These are phyloP conservation scores for Onchidella celtica DNA, from an alignment of 2,888 invertebrate species.

Conservation along the genomic window DNA sequence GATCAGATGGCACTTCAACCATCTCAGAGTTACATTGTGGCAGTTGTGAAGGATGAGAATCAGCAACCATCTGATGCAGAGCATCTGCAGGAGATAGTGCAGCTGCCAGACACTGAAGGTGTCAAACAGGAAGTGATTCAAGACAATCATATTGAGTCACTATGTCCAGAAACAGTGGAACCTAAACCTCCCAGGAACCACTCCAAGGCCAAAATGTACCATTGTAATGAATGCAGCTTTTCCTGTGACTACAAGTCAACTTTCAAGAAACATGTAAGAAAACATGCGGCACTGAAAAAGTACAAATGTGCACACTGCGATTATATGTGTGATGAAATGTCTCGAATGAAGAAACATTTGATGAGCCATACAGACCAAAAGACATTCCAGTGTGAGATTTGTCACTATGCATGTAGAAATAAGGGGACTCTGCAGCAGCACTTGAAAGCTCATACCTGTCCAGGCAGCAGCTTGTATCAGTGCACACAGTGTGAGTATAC, in stretches of 20 bases:
- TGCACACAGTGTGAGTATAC: conserved; percentile 32
- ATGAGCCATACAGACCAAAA: conserved; percentile 35
- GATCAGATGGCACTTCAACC: conserved; percentile 17
- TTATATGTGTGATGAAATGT: conserved; percentile 34
- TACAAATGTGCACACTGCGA: conserved; percentile 46
- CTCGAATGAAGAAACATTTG: conserved; percentile 45
- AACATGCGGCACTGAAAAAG: conserved; percentile 25
- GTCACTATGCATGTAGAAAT: conserved; percentile 33
- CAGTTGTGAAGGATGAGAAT: conserved; percentile 32
- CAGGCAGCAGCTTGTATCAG: conserved; percentile 12
- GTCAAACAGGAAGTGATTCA: conserved; percentile 22
- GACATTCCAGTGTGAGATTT: conserved; percentile 31
- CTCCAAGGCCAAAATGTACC: conserved; percentile 41
- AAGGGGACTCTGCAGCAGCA: conserved; percentile 25
- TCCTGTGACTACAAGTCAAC: conserved; percentile 45
- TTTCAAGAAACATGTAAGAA: conserved; percentile 36
- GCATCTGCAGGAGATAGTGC: not conserved
- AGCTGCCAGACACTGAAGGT: not conserved
- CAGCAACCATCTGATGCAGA: not conserved
- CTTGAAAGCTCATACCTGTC: conserved; percentile 10
- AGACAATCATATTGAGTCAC: not conserved
- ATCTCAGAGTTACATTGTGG: conserved; percentile 28
- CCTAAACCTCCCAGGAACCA: not conserved
- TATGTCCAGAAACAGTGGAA: not conserved
- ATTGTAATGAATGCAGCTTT: conserved; percentile 28